phyloP scores from a whole-genome alignment of 2,888 invertebrate genomes.

The Alcis repandata region DNA sequence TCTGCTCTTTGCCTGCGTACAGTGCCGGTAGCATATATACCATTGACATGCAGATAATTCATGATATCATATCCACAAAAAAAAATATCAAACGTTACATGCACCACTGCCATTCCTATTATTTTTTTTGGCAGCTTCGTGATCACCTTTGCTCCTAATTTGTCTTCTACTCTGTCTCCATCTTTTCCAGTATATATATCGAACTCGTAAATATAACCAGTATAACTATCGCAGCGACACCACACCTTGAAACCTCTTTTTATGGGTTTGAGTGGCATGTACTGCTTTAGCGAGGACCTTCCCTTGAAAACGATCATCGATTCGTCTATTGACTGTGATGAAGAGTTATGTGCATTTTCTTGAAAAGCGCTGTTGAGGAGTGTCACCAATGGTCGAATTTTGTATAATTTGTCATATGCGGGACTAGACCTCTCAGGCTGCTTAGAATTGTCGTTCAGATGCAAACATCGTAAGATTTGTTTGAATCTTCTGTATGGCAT shows the following conservation, averaged over 20 bases:
- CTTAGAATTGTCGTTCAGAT: slow-evolving; percentile 44
- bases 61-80: slow-evolving; percentile 42
- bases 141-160: slow-evolving; percentile 42
- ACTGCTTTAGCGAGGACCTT: slow-evolving; percentile 36
- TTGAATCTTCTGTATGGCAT: slow-evolving; percentile 44
- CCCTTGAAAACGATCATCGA: slow-evolving; percentile 50
- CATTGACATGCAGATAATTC: slow-evolving; percentile 42
- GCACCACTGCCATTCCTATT: slow-evolving; percentile 23
- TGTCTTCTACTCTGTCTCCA: slow-evolving; percentile 16
- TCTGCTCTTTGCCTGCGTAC: slow-evolving; percentile 45
- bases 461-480: slow-evolving; percentile 41
- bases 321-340: slow-evolving; percentile 46
- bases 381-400: slow-evolving; percentile 40
- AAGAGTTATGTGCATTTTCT: slow-evolving; percentile 39
- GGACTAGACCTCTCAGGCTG: slow-evolving; percentile 25
- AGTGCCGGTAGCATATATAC: slow-evolving; percentile 46
- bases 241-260: slow-evolving; percentile 38
- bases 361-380: slow-evolving; percentile 31
- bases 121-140: slow-evolving; percentile 41
- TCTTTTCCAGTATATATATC: slow-evolving; percentile 39
- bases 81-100: slow-evolving; percentile 48
- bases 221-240: slow-evolving; percentile 31
- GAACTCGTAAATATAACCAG: slow-evolving; percentile 38
- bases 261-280: slow-evolving; percentile 40
- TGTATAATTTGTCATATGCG: slow-evolving; percentile 42